These are phyloP conservation scores for Chiloscyllium plagiosum DNA, from an alignment of 2,113 vertebrate species.

Conservation along the genomic window DNA sequence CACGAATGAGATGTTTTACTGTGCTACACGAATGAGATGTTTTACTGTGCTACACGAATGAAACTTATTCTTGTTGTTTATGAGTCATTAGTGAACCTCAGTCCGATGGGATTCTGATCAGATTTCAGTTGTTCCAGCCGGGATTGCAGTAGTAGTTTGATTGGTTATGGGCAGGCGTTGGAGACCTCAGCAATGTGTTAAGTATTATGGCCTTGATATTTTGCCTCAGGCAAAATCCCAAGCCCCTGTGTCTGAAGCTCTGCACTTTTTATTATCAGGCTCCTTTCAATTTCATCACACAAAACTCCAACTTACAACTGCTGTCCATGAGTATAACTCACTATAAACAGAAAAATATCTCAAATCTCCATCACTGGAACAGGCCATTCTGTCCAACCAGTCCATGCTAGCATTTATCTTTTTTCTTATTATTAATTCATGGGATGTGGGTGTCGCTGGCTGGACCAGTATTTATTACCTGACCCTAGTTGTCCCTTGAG, in stretches of 20 bases:
- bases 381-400: too few relatives aligned
- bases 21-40: not conserved
- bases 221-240: not conserved
- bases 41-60: not conserved
- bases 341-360: not conserved
- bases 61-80: not conserved
- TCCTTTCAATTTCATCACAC: not conserved
- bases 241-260: not conserved
- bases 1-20: too few relatives aligned
- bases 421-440: too few relatives aligned
- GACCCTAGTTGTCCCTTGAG: too few relatives aligned
- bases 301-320: not conserved
- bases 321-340: not conserved
- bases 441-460: too few relatives aligned
- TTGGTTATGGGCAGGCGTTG: not conserved
- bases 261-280: not conserved
- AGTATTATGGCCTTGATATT: not conserved
- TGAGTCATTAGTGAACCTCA: not conserved
- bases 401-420: too few relatives aligned
- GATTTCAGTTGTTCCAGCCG: not conserved
- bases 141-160: not conserved
- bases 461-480: too few relatives aligned
- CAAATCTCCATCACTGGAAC: too few relatives aligned
- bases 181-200: not conserved
- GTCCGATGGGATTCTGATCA: not conserved